Base-by-base conservation (phyloP, 2,888 invertebrate genomes). In the Chymomyza procnemis region DNA sequence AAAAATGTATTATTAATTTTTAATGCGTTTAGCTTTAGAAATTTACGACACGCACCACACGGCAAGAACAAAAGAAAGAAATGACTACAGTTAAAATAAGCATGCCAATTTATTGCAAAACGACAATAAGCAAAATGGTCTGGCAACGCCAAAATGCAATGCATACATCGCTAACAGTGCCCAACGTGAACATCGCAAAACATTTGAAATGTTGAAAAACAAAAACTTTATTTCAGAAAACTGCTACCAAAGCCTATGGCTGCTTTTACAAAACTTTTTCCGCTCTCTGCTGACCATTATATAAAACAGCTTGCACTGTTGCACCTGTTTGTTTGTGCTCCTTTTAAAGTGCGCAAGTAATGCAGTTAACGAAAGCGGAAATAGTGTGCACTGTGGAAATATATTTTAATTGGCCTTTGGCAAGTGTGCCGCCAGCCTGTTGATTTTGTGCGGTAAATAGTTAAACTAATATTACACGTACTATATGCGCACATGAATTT, bases 371-470 rank as follows among this genome's bases (percentile, higher is more conserved):
- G 64, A 71, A 67, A 79, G 78, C 82, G 85, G 85, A 80, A 84
- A 79, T 81, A 76, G 71, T 78, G 69, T 64, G 61, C 60, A 61
- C 57, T 70, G 69, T 63, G 61, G 64, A 79, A 79, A 72, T 75
- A 61, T 70, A 76, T 84, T 84, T 84, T 80, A 76, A 83, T 84
- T 79, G 76, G 69, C 60, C 68, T 73, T 64, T 63, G 62, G 68
- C 58, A 71, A 78, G 69, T 69, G 34, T 8, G 12, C 18, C 4
- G 19, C 54, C 26, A 26, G 26, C 5, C 6, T 26, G 26, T 26
- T 26, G 26, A 26, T 26, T 26, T 26, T 26, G 26, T 26, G 26
- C 6, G 1, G 26, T 26, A 26, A 26, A 26, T 26, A 26, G 4
- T 18, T 18, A 54, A 3, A 12, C 12, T 41, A 41, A 8, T 3